Evolutionary conservation across 2,888 invertebrate species (phyloP).

Genomic region (Chymomyza procnemis): DNA sequence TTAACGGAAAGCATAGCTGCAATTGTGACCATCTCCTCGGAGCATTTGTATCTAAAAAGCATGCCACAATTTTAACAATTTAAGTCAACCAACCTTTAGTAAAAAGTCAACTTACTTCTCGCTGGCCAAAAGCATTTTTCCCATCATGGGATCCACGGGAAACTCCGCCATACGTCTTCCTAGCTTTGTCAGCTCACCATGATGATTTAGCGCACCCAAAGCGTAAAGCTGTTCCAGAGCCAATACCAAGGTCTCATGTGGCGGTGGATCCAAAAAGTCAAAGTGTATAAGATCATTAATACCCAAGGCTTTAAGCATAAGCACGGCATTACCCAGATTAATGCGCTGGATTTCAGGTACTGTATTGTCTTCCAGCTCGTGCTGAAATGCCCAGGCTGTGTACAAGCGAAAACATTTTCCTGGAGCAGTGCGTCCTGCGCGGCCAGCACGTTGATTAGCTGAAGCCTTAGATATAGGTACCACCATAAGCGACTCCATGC

Average conservation of each 20-base stretch:
- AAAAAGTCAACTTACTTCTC: constrained; percentile 86
- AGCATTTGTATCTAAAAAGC: constrained; percentile 91
- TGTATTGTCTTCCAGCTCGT: constrained; percentile 98
- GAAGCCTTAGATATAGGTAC: constrained; percentile 99
- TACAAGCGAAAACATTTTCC: constrained; percentile 99
- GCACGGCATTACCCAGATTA: constrained; percentile 96
- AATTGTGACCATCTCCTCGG: constrained; percentile 97
- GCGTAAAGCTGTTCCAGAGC: constrained; percentile 99
- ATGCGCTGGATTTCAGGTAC: constrained; percentile 99
- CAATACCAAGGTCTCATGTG: constrained; percentile 93
- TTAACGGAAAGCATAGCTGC: constrained; percentile 99
- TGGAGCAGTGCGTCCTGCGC: constrained; percentile 96
- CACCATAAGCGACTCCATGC: constrained; percentile 98
- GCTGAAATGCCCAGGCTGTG: constrained; percentile 98
- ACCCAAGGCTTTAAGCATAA: constrained; percentile 96
- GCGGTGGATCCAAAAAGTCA: constrained; percentile 98
- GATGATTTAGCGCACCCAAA: constrained; percentile 97
- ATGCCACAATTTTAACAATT: not conserved
- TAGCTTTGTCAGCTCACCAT: constrained; percentile 96
- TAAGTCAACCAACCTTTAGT: not conserved
- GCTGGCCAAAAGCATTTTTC: constrained; percentile 97
- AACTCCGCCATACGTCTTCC: constrained; percentile 99
- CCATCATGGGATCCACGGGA: constrained; percentile 99
- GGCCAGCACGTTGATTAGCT: constrained; percentile 97
- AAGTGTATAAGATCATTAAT: constrained; percentile 99